Conservation (phyloP, 2,888 invertebrate species). For the Schrankia costaestrigalis region DNA sequence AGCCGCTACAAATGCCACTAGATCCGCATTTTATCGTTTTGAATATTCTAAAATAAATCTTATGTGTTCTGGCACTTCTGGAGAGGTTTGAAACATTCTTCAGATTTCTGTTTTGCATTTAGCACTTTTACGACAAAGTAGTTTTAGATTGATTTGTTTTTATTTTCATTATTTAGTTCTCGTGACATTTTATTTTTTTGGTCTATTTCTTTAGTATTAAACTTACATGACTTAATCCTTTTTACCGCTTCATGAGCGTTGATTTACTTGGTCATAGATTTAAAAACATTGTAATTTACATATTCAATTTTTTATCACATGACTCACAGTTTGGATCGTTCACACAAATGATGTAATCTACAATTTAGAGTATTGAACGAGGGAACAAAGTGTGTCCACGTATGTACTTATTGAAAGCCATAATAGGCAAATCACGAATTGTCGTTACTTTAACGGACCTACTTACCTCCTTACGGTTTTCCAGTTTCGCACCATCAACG, state of each 20-base stretch:
- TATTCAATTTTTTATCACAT: constrained; percentile 35
- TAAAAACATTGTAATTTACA: constrained; percentile 23
- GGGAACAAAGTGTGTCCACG: constrained; percentile 46
- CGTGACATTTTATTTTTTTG: no score
- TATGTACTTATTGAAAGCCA: constrained; percentile 49
- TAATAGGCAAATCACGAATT: constrained; percentile 68
- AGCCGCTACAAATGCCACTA: constrained; percentile 45
- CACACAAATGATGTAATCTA: constrained; percentile 55
- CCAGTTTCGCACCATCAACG: constrained; percentile 44
- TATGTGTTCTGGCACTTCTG: constrained; percentile 17
- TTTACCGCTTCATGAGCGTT: constrained; percentile 13
- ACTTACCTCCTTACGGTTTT: constrained; percentile 52
- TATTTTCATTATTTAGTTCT: no score
- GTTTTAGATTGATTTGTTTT: no score
- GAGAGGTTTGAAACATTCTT: constrained; percentile 20
- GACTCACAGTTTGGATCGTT: constrained; percentile 38
- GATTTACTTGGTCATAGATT: constrained; percentile 11
- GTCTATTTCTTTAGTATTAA: no score
- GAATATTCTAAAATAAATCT: constrained; percentile 36
- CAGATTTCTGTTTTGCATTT: no score
- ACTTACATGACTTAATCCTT: constrained; percentile 15
- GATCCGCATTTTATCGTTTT: constrained; percentile 38
- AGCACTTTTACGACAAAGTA: no score
- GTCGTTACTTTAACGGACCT: constrained; percentile 47
- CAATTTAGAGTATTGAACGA: constrained; percentile 50